Base-by-base conservation (phyloP, 1,140 invertebrate species). In the Gryon sp. region DNA sequence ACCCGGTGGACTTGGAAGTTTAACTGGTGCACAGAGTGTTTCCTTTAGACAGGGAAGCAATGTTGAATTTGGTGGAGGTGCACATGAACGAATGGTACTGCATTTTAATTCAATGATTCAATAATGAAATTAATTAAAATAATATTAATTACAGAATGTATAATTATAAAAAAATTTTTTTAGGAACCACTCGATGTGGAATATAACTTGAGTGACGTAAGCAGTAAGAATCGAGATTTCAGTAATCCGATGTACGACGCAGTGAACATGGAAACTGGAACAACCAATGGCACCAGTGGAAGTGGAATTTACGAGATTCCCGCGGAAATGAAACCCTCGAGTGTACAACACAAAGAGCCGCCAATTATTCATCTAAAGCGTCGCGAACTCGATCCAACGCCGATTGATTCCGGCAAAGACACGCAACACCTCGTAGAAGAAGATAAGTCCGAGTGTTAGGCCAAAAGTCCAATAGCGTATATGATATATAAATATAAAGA, bases 171-270 rank as follows among this genome's bases (percentile, higher is more conserved):
- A 24, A 11, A 20, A 57, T 4, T 19, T 32, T 24, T 50, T 41
- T 79, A 92, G 90, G 90, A 92, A 76, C 90, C 91, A 0, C 81
- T 93, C 69, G 94, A 96, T 80, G 93, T 93, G 19, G 94, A 94
- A 30, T 96, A 95, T 84, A 93, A 92, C 78, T 87, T 95, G 45
- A 91, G 92, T 34, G 93, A 94, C 40, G 90, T 94, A 20, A 90
- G 91, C 68, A 89, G 89, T 63, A 95, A 95, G 85, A 93, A 93
- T 45, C 91, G 96, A 46, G 96, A 98, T 87, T 98, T 98, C 88
- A 95, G 94, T 81, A 98, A 98, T 90, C 97, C 97, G 6, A 97
- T 99, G 96, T 99, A 98, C 85, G 97, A 98, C 82, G 96, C 92
- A 0, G 92, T 95, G 6, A 91, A 91, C 60, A 89, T 90, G 65